phyloP scores from a whole-genome alignment of 2,888 invertebrate genomes.

The Teleiodes luculella region DNA sequence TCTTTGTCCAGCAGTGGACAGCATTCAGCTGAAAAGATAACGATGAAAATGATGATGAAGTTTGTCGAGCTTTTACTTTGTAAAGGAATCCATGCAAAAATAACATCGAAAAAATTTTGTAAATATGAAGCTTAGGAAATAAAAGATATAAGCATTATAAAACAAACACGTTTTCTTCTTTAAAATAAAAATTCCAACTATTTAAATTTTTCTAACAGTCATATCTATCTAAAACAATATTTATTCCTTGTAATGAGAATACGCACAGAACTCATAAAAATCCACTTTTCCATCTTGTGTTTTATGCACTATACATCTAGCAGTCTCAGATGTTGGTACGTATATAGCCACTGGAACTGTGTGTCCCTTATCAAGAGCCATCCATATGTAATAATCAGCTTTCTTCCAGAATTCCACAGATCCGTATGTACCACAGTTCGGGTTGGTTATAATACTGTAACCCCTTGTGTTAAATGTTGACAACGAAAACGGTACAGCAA shows the following conservation, averaged over 20 bases:
- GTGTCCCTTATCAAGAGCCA: background rate
- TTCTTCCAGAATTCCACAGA: background rate
- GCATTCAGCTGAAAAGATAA: too few relatives aligned
- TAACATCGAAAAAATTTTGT: too few relatives aligned
- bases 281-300: background rate
- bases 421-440: background rate
- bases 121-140: too few relatives aligned
- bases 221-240: too few relatives aligned
- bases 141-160: too few relatives aligned
- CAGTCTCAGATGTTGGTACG: background rate
- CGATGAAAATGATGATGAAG: too few relatives aligned
- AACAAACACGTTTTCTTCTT: too few relatives aligned
- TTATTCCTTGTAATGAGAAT: background rate
- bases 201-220: too few relatives aligned
- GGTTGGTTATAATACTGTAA: background rate
- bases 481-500: background rate
- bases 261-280: background rate
- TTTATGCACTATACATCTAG: background rate
- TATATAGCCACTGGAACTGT: background rate
- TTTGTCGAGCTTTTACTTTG: too few relatives aligned
- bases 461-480: background rate
- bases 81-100: too few relatives aligned
- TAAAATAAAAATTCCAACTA: too few relatives aligned
- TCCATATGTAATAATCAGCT: constrained; percentile 2
- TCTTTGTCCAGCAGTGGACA: too few relatives aligned